Percentiles rank a stretch among this genome's conserved stretches.
These are phyloP conservation scores for Lipophrys pholis DNA, from an alignment of 2,113 vertebrate genomes.

Conservation along the genomic window DNA sequence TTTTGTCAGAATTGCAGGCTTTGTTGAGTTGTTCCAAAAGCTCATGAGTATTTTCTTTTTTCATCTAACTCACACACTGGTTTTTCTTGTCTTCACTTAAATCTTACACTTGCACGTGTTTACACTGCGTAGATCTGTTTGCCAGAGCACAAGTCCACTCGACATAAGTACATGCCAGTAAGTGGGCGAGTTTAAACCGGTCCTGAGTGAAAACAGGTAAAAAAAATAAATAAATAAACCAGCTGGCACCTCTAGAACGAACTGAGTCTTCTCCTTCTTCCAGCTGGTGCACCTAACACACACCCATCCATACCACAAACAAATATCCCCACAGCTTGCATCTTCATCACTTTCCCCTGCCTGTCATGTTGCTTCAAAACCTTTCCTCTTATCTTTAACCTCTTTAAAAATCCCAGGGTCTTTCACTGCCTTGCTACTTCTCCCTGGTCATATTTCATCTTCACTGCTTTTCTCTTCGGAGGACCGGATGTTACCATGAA, in stretches of 20 bases:
- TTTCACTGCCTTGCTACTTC: constrained; percentile 6
- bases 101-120: not conserved
- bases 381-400: constrained; percentile 31
- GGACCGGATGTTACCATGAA: not conserved
- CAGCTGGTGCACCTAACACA: constrained; percentile 54
- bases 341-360: constrained; percentile 31
- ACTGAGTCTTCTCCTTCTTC: constrained; percentile 31
- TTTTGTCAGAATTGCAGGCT: constrained; percentile 18
- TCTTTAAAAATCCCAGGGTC: not conserved
- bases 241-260: constrained; percentile 47
- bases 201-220: constrained; percentile 48
- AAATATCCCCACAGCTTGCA: constrained; percentile 30
- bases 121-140: not conserved
- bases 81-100: constrained; percentile 6
- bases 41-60: not conserved
- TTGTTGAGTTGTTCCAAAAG: constrained; percentile 2
- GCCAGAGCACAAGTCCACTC: constrained; percentile 31
- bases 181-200: constrained; percentile 22
- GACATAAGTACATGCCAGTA: constrained; percentile 29
- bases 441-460: constrained; percentile 7
- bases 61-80: not conserved
- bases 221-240: constrained; percentile 6
- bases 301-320: constrained; percentile 19
- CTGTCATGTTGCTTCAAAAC: constrained; percentile 9
- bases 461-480: not conserved